phyloP scores from a whole-genome alignment of 2,888 invertebrate genomes.

The Cybosia mesomella region DNA sequence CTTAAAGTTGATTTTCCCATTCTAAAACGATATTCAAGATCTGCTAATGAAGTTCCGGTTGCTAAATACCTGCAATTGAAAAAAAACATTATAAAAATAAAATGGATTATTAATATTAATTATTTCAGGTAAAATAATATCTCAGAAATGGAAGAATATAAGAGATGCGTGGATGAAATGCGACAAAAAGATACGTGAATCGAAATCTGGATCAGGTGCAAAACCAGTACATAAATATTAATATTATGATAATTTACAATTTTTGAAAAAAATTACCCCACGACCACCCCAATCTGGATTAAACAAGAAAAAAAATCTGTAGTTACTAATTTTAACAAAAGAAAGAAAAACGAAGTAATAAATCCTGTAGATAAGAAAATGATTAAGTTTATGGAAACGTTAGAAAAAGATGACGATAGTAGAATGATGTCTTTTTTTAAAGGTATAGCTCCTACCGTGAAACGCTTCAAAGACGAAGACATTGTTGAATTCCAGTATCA shows the following conservation, averaged over 20 bases:
- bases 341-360: conserved; percentile 32
- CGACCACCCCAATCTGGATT: conserved; percentile 16
- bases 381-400: conserved; percentile 47
- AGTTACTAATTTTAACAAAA: conserved; percentile 14
- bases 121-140: conserved; percentile 27
- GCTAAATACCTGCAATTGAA: conserved; percentile 23
- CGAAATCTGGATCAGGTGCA: conserved; percentile 42
- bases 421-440: conserved; percentile 48
- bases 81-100: too few relatives aligned
- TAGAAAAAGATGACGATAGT: conserved; percentile 48
- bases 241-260: conserved; percentile 21
- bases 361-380: conserved; percentile 41
- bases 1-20: conserved; percentile 26
- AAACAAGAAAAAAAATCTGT: conserved; percentile 22
- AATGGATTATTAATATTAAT: too few relatives aligned
- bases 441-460: conserved; percentile 39
- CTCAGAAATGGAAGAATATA: conserved; percentile 27
- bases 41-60: conserved; percentile 21
- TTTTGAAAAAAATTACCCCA: conserved; percentile 25
- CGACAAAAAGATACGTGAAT: conserved; percentile 31
- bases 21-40: conserved; percentile 28
- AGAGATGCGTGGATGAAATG: conserved; percentile 38
- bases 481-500: conserved; percentile 51
- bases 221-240: conserved; percentile 35
- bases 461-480: conserved; percentile 46